Evolutionary conservation across 1,140 invertebrate species (phyloP), one percentile per base, ranked within the genome.

Genomic region (Ceratina australensis): DNA sequence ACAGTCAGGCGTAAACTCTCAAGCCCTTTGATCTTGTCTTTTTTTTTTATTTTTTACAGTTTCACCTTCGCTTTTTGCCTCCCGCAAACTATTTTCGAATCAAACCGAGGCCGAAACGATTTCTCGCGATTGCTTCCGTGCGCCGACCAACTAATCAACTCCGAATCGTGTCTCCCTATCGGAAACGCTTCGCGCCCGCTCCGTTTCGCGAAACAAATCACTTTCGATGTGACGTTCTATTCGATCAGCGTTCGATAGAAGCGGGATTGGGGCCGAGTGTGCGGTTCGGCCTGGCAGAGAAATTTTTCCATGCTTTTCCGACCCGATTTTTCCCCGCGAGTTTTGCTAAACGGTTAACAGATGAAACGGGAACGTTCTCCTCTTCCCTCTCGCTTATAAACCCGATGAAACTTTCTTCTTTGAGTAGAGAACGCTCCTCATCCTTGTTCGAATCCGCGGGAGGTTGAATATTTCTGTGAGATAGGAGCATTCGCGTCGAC

Each of bases 181-280:
- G 16, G 18, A 54, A 56, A 10, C 22, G 49, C 24, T 42, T 18
- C 28, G 16, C 54, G 18, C 8, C 1, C 54, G 13, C 8, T 3
- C 15, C 50, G 15, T 1, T 16, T n/a, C 15, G 5, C 57, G 74
- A 71, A 63, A 77, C 66, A 63, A 71, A 71, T 77, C 67, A 71
- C 68, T 61, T 26, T 42, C 13, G 66, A 24, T 42, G 8, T 42
- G 72, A 67, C 63, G 22, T 49, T 61, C 15, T 15, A 33, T 50
- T 68, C 74, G 74, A 76, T 71, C 67, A 22, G 10, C 12, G 3
- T 42, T 22, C 49, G 28, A 71, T 52, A 24, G 16, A 42, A 68
- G 12, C 22, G 47, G 66, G 69, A 76, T 77, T 61, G 74, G 47
- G 28, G 24, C 54, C 52, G 33, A 26, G 16, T 59, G 57, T 61